These are phyloP conservation scores for Pachyseris speciosa DNA, from an alignment of 64 coral and sea anemone species.

Conservation along the genomic window DNA sequence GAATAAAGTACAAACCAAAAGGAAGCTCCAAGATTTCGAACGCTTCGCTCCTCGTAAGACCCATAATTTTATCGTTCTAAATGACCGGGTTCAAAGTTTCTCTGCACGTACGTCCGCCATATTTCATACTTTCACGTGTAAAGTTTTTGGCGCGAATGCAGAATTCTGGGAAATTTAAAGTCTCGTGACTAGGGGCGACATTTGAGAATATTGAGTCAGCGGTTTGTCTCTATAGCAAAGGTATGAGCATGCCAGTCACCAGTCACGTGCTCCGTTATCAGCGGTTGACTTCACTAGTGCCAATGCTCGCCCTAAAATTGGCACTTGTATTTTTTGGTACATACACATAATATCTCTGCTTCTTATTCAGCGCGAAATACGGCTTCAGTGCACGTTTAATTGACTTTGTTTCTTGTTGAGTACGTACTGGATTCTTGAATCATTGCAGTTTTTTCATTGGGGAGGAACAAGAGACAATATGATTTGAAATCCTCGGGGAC, in stretches of 20 bases:
- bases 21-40: slow-evolving; percentile 83
- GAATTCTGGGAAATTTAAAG: slow-evolving; percentile 94
- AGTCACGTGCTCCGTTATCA: not conserved
- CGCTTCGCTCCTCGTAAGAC: slow-evolving; percentile 84
- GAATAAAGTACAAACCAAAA: slow-evolving; percentile 48
- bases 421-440: not conserved
- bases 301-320: not conserved
- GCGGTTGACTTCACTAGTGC: slow-evolving; percentile 6
- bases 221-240: not conserved
- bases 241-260: too few species aligned
- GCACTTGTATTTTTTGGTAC: not conserved
- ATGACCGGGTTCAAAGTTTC: slow-evolving; percentile 5
- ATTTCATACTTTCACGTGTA: slow-evolving; percentile 87
- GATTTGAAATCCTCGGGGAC: not conserved
- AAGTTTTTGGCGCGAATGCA: slow-evolving; percentile 74
- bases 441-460: not conserved
- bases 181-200: slow-evolving; percentile 47
- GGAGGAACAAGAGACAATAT: not conserved
- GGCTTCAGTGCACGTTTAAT: not conserved
- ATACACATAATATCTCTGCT: too few species aligned
- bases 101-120: slow-evolving; percentile 67
- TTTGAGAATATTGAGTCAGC: not conserved
- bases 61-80: slow-evolving; percentile 64
- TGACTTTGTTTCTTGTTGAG: not conserved
- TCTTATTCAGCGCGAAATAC: not conserved